A percentile compares a stretch with the other conserved stretches of the same genome.
These are phyloP conservation scores for Margaritifera margaritifera DNA, from an alignment of 2,888 invertebrate species.

Conservation along the genomic window DNA sequence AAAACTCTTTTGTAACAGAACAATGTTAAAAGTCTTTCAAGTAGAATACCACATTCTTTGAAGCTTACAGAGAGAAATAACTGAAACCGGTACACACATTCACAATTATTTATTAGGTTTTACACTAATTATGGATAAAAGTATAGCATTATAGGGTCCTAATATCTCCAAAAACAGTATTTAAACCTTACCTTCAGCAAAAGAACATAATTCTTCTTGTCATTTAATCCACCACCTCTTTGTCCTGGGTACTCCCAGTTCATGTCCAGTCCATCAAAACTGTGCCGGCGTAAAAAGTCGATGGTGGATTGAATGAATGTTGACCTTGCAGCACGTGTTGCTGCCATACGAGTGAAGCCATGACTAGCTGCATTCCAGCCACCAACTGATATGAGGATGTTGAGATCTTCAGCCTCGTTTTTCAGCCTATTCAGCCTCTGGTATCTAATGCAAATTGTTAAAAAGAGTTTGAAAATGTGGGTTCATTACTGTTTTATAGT, in stretches of 20 bases:
- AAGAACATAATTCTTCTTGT: conserved; percentile 23
- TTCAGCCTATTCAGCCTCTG: not conserved
- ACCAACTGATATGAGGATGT: not conserved
- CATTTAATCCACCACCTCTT: not conserved
- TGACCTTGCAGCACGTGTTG: not conserved
- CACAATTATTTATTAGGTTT: no score
- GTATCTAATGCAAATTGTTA: not conserved
- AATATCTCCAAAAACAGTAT: no score
- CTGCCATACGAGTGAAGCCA: not conserved
- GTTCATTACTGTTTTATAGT: no score
- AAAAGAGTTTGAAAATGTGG: conserved; percentile 5
- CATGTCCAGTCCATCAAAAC: conserved; percentile 34
- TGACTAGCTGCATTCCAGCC: not conserved
- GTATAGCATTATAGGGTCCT: no score
- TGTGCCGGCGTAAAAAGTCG: conserved; percentile 16
- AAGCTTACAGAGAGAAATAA: no score
- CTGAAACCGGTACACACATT: no score
- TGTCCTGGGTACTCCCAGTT: conserved; percentile 14
- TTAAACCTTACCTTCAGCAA: conserved; percentile 20
- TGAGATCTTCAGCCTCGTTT: not conserved
- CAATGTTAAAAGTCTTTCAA: no score
- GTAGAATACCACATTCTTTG: no score
- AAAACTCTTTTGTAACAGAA: no score
- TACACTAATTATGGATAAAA: no score
- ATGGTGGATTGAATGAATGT: not conserved